Evolutionary conservation across 2,888 invertebrate genomes (phyloP).

Genomic region (Apocheima hispidaria): DNA sequence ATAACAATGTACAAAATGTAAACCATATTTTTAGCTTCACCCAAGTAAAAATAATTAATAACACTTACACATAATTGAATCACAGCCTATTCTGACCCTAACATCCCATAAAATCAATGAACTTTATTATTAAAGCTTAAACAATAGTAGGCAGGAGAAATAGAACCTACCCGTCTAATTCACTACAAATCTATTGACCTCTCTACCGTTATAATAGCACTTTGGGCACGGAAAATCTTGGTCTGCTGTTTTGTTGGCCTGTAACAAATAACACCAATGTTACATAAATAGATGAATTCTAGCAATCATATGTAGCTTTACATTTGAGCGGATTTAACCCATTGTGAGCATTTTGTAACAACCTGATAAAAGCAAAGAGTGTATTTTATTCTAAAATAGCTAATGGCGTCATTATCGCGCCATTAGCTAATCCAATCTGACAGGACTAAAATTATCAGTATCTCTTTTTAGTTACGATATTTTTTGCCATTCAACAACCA

Average conservation of each 20-base stretch:
- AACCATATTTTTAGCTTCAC: neutral
- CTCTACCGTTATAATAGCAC: constrained; percentile 85
- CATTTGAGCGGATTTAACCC: too few relatives aligned
- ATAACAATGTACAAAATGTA: neutral
- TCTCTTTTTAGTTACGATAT: too few relatives aligned
- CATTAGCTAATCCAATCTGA: too few relatives aligned
- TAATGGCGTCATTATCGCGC: too few relatives aligned
- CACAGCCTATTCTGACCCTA: constrained; percentile 28
- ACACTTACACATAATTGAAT: neutral
- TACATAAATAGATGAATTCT: too few relatives aligned
- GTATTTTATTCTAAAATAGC: too few relatives aligned
- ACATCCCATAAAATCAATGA: constrained; percentile 7
- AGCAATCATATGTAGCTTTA: too few relatives aligned
- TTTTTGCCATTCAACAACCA: too few relatives aligned
- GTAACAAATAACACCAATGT: constrained; percentile 53
- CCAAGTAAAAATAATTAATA: neutral
- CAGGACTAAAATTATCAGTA: too few relatives aligned
- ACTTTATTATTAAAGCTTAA: constrained; percentile 5
- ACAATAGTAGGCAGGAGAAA: neutral
- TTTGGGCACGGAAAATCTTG: constrained; percentile 88
- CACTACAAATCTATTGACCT: constrained; percentile 63
- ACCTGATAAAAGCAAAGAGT: too few relatives aligned
- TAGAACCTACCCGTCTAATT: constrained; percentile 7
- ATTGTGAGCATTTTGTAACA: too few relatives aligned
- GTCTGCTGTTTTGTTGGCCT: constrained; percentile 90